Evolutionary conservation across 1,140 invertebrate genomes (phyloP), one percentile per base, ranked within the genome.

Genomic region (Drosophila sturtevanti): DNA sequence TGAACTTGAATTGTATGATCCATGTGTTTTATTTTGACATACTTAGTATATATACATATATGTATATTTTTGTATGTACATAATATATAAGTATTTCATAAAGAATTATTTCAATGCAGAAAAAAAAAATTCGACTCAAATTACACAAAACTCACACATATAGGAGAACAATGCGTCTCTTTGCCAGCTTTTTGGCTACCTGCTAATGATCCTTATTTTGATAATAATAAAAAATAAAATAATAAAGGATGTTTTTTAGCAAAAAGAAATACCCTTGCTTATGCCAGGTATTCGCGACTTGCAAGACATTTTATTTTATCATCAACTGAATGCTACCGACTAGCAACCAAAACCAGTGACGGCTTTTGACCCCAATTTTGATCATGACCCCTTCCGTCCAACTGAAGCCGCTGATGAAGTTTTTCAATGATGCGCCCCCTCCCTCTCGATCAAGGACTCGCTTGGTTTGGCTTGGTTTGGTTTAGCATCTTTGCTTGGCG

Each of bases 1-100:
- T 86, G 82, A 86, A 86, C 79, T 82, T 85, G 81, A 85, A 86
- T 82, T 82, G 38, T 4, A 31, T 76, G 64, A 64, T 74, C 31
- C 31, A 27, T 27, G 52, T 63, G 65, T 56, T 41, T 56, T 78
- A 77, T 85, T 85, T 85, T 80, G 79, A 81, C 79, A 81, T 76
- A 74, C 73, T 54, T 52, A 48, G 55, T 51, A 60, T 34, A 35
- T 60, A 61, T 21, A 16, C 31, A 34, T 56, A 27, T 4, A 24
- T 37, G 12, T n/a, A 31, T 31, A 31, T 31, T 6, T 31, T 6
- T 31, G 7, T 31, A 4, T 31, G 6, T 31, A 31, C 7, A 31
- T 31, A 21, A 48, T 48, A 11, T 18, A 48, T 1, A 48, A 21
- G 41, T 48, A 48, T 21, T 48, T 21, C 16, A 60, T 60, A 67